Evolutionary conservation across 2,113 vertebrate genomes (phyloP).

Genomic region (Ceratotherium simum): DNA sequence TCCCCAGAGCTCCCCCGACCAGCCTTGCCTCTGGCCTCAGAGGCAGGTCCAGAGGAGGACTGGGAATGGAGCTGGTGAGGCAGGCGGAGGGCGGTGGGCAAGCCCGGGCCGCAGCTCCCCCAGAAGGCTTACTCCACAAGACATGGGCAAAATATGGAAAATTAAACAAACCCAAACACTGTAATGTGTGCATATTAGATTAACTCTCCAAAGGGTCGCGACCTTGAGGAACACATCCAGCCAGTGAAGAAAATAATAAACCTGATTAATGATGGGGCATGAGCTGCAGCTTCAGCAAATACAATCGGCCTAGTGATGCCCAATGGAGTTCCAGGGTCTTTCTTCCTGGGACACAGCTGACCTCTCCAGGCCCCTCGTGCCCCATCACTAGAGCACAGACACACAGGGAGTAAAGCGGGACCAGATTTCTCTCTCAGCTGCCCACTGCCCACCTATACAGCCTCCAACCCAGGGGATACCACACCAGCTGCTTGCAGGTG

Average conservation of each 20-base stretch:
- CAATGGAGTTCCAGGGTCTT: slow-evolving; percentile 27
- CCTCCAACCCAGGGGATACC: background rate
- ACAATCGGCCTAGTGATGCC: background rate
- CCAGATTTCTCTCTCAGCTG: background rate
- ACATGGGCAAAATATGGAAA: slow-evolving; percentile 17
- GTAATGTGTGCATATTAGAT: background rate
- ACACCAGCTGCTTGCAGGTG: background rate
- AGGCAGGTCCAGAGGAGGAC: background rate
- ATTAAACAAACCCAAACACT: slow-evolving; percentile 1
- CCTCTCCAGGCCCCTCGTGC: accelerated
- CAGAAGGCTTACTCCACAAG: background rate
- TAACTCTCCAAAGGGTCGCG: slow-evolving; percentile 66
- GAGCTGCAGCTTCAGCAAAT: background rate
- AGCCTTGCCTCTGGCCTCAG: background rate
- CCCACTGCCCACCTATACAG: background rate
- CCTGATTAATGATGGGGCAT: background rate
- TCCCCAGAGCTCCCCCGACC: background rate
- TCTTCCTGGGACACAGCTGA: slow-evolving; percentile 44
- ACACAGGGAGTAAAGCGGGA: background rate
- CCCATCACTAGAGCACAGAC: accelerated
- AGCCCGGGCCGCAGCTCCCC: slow-evolving; percentile 21
- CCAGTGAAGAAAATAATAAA: background rate
- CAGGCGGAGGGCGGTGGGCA: background rate
- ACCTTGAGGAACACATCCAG: background rate
- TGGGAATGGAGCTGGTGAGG: background rate